Conservation (phyloP, 2,797 vertebrate genomes). For the Sphenopsis melanotis region DNA sequence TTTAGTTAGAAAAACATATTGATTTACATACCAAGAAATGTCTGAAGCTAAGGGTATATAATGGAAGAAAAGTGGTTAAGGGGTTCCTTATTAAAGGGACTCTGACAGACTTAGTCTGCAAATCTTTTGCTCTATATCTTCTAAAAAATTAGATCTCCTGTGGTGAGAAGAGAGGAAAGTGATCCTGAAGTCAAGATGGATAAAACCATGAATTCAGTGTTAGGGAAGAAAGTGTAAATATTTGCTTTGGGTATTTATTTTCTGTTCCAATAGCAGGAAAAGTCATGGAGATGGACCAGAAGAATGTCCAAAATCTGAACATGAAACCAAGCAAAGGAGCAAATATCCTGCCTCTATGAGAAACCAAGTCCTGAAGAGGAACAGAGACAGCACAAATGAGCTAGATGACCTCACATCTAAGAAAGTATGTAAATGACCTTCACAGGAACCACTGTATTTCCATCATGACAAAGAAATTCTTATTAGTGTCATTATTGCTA, state of each 20-base stretch:
- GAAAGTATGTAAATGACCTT: constrained; percentile 50
- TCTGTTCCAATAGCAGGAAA: neutral
- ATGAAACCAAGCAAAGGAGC: neutral
- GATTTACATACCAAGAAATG: neutral
- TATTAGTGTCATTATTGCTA: neutral
- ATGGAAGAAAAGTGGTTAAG: neutral
- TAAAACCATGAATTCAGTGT: neutral
- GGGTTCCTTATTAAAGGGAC: neutral
- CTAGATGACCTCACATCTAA: constrained; percentile 49
- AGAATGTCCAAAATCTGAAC: neutral
- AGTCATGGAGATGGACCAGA: neutral
- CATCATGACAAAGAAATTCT: neutral
- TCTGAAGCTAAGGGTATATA: neutral
- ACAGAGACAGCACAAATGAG: neutral
- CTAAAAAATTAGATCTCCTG: neutral
- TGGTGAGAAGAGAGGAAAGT: neutral
- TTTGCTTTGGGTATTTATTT: neutral
- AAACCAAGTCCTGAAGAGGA: neutral
- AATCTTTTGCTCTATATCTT: neutral
- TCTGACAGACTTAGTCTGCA: neutral
- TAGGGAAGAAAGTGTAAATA: neutral
- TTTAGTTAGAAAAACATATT: neutral
- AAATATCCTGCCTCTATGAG: neutral
- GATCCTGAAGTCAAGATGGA: neutral
- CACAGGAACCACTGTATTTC: neutral